Percentiles rank a stretch among this genome's conserved stretches.
These are phyloP conservation scores for Zaprionus ghesquierei DNA, from an alignment of 1,140 invertebrate genomes.

Conservation along the genomic window DNA sequence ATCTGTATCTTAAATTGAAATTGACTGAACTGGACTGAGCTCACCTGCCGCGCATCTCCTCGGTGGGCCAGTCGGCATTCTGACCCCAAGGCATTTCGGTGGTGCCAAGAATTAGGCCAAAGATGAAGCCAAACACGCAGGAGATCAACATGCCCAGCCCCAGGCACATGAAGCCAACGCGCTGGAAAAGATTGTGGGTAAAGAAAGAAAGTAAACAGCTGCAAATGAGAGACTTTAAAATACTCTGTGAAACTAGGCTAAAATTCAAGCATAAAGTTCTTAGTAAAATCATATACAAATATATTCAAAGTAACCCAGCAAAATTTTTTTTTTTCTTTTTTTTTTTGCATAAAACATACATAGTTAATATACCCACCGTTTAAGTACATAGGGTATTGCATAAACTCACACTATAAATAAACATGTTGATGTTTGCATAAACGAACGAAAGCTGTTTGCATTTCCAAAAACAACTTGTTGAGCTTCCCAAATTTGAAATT, in stretches of 20 bases:
- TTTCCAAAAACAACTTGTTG: not conserved
- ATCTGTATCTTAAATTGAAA: too few species aligned
- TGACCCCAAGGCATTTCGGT: constrained; percentile 90
- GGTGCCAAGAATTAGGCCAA: constrained; percentile 89
- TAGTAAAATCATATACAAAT: not conserved
- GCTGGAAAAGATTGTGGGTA: constrained; percentile 82
- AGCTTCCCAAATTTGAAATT: not conserved
- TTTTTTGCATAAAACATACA: not conserved
- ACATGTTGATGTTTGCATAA: not conserved
- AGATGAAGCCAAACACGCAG: constrained; percentile 90
- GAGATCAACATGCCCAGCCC: constrained; percentile 88
- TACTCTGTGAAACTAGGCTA: not conserved
- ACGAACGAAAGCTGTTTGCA: not conserved
- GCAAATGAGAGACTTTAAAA: not conserved
- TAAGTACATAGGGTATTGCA: not conserved
- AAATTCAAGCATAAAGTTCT: too few species aligned
- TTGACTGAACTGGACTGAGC: constrained; percentile 37
- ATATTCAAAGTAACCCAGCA: not conserved
- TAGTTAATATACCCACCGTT: not conserved
- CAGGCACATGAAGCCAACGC: constrained; percentile 87
- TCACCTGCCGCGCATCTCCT: constrained; percentile 91
- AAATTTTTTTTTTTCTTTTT: not conserved
- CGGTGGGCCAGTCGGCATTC: constrained; percentile 90
- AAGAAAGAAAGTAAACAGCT: constrained; percentile 69
- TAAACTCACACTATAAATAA: not conserved